Percentiles rank a stretch among this genome's conserved stretches.
Conservation (phyloP, 2,888 invertebrate species). For the Cheilosia impressa region DNA sequence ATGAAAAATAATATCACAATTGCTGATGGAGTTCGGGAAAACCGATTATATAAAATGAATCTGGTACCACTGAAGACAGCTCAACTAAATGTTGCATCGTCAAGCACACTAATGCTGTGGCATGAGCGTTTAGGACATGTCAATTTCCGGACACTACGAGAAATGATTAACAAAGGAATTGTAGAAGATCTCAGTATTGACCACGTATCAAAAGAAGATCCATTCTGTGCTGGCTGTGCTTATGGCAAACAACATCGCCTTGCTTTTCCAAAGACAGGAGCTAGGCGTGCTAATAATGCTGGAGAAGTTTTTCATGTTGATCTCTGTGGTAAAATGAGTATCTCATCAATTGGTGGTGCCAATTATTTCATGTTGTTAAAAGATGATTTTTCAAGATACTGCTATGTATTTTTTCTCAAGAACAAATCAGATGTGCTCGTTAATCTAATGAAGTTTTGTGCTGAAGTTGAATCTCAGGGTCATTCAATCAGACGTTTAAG, state of each 20-base stretch:
- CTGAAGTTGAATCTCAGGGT: conserved; percentile 58
- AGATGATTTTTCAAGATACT: conserved; percentile 73
- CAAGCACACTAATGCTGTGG: conserved; percentile 51
- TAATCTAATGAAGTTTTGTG: conserved; percentile 57
- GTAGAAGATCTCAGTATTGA: conserved; percentile 41
- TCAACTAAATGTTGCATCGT: conserved; percentile 40
- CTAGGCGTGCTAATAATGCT: conserved; percentile 21
- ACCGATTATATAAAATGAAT: conserved; percentile 64
- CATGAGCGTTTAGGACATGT: conserved; percentile 65
- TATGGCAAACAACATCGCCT: conserved; percentile 31
- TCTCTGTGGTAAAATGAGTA: conserved; percentile 72
- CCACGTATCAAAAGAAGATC: conserved; percentile 4
- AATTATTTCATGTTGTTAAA: conserved; percentile 75
- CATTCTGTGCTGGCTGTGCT: conserved; percentile 58
- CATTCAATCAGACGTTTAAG: conserved; percentile 58
- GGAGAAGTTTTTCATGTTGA: conserved; percentile 72
- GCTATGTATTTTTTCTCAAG: conserved; percentile 71
- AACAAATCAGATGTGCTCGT: conserved; percentile 67
- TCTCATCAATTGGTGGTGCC: conserved; percentile 70
- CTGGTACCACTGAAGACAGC: conserved; percentile 36
- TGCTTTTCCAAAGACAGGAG: no score
- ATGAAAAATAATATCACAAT: no score
- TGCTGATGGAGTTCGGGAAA: conserved; percentile 56
- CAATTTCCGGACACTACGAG: conserved; percentile 48
- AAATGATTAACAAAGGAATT: conserved; percentile 39